Evolutionary conservation across 2,888 invertebrate species (phyloP).

Genomic region (Sclerodermus sp.): DNA sequence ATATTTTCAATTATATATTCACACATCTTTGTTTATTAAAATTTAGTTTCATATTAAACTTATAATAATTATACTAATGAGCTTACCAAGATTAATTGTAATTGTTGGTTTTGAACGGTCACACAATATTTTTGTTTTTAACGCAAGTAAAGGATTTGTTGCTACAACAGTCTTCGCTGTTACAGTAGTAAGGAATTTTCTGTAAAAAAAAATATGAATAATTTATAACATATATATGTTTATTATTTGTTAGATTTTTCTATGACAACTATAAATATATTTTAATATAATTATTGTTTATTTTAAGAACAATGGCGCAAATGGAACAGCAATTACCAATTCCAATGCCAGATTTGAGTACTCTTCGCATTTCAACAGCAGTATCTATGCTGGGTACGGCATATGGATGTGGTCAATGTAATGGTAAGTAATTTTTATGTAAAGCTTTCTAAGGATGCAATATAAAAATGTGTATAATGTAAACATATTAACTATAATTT

Average conservation of each 20-base stretch:
- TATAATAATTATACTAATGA: too few species aligned
- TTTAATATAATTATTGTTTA: slow-evolving; percentile 6
- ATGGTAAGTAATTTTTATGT: slow-evolving; percentile 44
- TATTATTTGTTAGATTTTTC: not conserved
- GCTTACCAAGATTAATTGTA: slow-evolving; percentile 61
- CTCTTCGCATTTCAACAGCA: slow-evolving; percentile 59
- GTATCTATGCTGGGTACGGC: slow-evolving; percentile 63
- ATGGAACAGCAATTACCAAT: slow-evolving; percentile 57
- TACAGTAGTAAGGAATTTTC: slow-evolving; percentile 72
- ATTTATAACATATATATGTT: not conserved
- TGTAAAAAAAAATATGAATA: slow-evolving; percentile 54
- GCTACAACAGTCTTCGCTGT: slow-evolving; percentile 67
- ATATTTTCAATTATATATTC: not conserved
- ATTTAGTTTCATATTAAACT: not conserved
- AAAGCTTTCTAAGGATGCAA: not conserved
- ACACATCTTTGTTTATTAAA: not conserved
- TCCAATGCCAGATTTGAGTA: slow-evolving; percentile 60
- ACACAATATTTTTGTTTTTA: slow-evolving; percentile 78
- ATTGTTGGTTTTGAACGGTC: slow-evolving; percentile 77
- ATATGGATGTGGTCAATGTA: slow-evolving; percentile 60
- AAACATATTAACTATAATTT: not conserved
- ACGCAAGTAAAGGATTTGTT: slow-evolving; percentile 74
- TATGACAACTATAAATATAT: not conserved
- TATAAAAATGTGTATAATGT: slow-evolving; percentile 2
- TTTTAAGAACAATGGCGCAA: slow-evolving; percentile 45